Base-by-base conservation (phyloP, 2,888 invertebrate genomes). In the Macrosoma leucophasiata region DNA sequence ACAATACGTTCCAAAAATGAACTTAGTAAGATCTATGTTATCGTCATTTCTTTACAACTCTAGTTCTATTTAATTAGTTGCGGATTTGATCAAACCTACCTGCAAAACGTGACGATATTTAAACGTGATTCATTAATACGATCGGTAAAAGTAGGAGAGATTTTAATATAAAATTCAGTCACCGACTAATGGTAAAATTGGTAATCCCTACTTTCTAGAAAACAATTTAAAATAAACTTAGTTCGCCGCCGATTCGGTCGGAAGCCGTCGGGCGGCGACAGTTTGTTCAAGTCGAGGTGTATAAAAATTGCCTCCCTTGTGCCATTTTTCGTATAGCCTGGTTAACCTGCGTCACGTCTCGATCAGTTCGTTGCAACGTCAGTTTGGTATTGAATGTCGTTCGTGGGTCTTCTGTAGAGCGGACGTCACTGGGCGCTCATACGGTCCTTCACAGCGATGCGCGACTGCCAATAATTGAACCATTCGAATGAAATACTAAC, bases 141-240 rank as follows among this genome's bases (percentile, higher is more conserved):
- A 62, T 70, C 62, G 63, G 62, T 76, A 71, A 70, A 70, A 74
- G 68, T 73, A 70, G 62, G 67, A 66, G 67, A 72, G 57, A 68
- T 62, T 57, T 53, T 52, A 66, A 77, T 81, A 79, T 70, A 81
- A 82, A 81, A 78, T 79, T 84, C 82, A 81, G 82, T 84, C 84
- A 71, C 77, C 58, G 71, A 68, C 84, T 82, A 81, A 75, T 72
- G 66, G 53, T 73, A 71, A 78, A 73, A 70, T 73, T 62, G 62
- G 66, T 73, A 67, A 71, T 62, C 48, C 55, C 75, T 81, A 81
- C 64, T 51, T 34, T 55, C 75, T 82, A 81, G 69, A 79, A 81
- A 81, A 76, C 52, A 67, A 70, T 73, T 75, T 71, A 74, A 67
- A 78, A n/a, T n/a, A 73, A 72, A 60, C 57, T 62, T 62, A 65